phyloP scores from a whole-genome alignment of 2,113 vertebrate genomes.

The Oostethus manadensis region DNA sequence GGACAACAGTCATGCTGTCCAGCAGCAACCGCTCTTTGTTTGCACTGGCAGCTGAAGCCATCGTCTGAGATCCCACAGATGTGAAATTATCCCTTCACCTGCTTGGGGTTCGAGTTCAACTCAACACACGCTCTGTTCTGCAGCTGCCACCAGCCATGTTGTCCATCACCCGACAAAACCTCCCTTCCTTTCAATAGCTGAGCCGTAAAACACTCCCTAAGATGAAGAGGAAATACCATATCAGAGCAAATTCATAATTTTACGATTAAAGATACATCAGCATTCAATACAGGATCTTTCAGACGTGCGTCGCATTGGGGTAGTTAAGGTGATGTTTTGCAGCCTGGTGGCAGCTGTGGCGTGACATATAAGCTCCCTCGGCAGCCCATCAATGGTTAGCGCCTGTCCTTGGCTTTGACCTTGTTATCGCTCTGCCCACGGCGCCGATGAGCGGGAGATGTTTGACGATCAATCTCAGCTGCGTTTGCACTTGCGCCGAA shows the following conservation, averaged over 20 bases:
- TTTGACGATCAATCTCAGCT: constrained; percentile 57
- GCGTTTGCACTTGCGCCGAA: constrained; percentile 28
- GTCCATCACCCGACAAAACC: constrained; percentile 47
- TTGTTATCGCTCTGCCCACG: constrained; percentile 49
- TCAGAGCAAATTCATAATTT: constrained; percentile 33
- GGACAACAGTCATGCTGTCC: constrained; percentile 22
- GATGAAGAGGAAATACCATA: constrained; percentile 38
- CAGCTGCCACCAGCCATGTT: constrained; percentile 36
- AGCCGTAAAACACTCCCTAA: constrained; percentile 47
- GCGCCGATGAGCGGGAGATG: constrained; percentile 39
- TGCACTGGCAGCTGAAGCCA: constrained; percentile 50
- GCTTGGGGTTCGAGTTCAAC: constrained; percentile 27
- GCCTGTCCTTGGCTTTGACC: constrained; percentile 66
- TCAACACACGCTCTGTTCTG: constrained; percentile 27
- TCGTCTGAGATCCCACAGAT: constrained; percentile 44
- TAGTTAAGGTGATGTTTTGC: constrained; percentile 55
- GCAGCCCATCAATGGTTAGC: constrained; percentile 54
- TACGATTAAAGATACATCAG: constrained; percentile 20
- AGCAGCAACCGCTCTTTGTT: constrained; percentile 34
- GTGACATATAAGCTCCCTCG: constrained; percentile 49
- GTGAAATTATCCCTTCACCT: constrained; percentile 54
- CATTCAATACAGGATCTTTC: constrained; percentile 11
- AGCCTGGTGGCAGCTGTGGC: constrained; percentile 44
- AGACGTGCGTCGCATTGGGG: constrained; percentile 28
- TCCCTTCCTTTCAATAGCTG: constrained; percentile 35